Evolutionary conservation across 1,140 invertebrate genomes (phyloP).

Genomic region (Micrasema longulum): DNA sequence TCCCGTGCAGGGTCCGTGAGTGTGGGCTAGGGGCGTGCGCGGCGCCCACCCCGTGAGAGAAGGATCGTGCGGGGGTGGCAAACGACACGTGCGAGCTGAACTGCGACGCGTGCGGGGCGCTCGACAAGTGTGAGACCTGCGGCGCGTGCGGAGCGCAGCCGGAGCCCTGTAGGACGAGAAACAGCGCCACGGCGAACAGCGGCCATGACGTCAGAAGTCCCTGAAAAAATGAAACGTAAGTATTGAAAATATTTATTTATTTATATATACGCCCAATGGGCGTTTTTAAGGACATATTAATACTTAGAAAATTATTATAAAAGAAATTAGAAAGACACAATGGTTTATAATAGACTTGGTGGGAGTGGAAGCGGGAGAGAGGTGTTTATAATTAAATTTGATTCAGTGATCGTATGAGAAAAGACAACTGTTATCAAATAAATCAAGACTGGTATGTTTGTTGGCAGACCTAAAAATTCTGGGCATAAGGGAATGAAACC

Average conservation of each 20-base stretch:
- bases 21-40: slow-evolving; percentile 48
- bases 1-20: slow-evolving; percentile 33
- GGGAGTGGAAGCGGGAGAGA: too few relatives aligned
- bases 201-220: neutral
- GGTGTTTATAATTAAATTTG: too few relatives aligned
- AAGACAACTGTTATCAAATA: too few relatives aligned
- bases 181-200: neutral
- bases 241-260: neutral
- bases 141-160: slow-evolving; percentile 36
- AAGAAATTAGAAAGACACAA: too few relatives aligned
- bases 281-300: too few relatives aligned
- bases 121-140: slow-evolving; percentile 61
- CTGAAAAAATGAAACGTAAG: slow-evolving; percentile 25
- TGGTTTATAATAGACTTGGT: too few relatives aligned
- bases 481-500: too few relatives aligned
- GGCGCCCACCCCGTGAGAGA: slow-evolving; percentile 64
- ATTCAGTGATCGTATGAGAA: too few relatives aligned
- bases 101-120: slow-evolving; percentile 49
- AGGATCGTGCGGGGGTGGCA: slow-evolving; percentile 62
- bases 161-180: neutral
- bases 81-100: slow-evolving; percentile 65
- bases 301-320: too few relatives aligned
- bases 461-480: too few relatives aligned
- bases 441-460: too few relatives aligned
- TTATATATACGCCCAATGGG: too few relatives aligned